These are phyloP conservation scores for Luperina testacea DNA, from an alignment of 2,888 invertebrate genomes.

Conservation along the genomic window DNA sequence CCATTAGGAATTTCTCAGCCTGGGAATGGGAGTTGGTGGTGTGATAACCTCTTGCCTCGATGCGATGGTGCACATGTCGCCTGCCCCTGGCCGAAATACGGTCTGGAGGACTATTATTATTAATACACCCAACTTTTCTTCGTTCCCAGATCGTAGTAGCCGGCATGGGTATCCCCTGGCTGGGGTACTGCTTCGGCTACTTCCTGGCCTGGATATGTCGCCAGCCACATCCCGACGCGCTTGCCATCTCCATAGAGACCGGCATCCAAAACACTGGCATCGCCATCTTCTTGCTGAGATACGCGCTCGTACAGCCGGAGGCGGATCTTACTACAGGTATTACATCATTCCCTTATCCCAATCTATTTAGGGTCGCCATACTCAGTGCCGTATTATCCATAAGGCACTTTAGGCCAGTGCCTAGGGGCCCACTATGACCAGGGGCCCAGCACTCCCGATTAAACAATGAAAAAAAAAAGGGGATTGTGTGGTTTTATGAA, in stretches of 20 bases:
- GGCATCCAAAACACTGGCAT: constrained; percentile 98
- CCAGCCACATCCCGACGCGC: constrained; percentile 92
- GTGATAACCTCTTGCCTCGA: too few species aligned
- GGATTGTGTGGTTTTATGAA: too few species aligned
- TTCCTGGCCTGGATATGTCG: constrained; percentile 90
- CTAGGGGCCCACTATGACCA: too few species aligned
- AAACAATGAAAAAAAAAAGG: too few species aligned
- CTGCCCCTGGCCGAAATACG: too few species aligned
- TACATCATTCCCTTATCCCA: neutral
- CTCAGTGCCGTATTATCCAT: too few species aligned
- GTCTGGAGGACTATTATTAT: too few species aligned
- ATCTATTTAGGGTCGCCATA: neutral
- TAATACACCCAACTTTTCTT: neutral
- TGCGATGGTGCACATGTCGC: too few species aligned
- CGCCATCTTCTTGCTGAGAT: constrained; percentile 95
- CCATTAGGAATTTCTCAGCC: too few species aligned
- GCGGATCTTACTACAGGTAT: constrained; percentile 95
- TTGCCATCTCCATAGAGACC: constrained; percentile 98
- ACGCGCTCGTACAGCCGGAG: constrained; percentile 95
- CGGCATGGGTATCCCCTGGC: constrained; percentile 95
- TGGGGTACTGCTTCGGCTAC: constrained; percentile 94
- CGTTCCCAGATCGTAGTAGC: constrained; percentile 92
- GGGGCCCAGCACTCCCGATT: too few species aligned
- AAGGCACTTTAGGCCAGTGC: too few species aligned
- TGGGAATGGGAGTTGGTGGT: too few species aligned